Percentiles rank a stretch among this genome's conserved stretches.
Evolutionary conservation across 2,888 invertebrate genomes (phyloP).

Genomic region (Coremacera marginata): DNA sequence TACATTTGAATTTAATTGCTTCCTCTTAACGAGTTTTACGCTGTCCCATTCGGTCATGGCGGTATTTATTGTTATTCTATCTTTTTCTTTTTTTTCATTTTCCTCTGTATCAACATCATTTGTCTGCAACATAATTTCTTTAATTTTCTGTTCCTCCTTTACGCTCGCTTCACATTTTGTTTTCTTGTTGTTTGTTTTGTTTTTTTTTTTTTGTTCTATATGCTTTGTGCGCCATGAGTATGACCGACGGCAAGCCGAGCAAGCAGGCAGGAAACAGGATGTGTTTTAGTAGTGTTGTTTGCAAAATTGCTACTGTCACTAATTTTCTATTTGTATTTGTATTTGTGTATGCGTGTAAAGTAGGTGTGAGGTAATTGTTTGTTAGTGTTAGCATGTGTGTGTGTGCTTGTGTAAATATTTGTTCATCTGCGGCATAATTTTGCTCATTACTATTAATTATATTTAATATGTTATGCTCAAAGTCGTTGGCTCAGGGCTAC

Average conservation of each 20-base stretch:
- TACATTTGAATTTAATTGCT: slow-evolving; percentile 55
- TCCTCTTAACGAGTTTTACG: slow-evolving; percentile 41
- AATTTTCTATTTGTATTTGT: background rate
- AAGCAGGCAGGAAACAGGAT: slow-evolving; percentile 1
- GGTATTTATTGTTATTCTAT: background rate
- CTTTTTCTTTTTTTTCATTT: background rate
- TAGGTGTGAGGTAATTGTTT: too few relatives aligned
- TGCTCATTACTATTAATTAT: too few relatives aligned
- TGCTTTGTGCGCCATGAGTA: background rate
- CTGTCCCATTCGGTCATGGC: slow-evolving; percentile 3
- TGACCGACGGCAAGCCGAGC: background rate
- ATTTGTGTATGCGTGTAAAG: background rate
- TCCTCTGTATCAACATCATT: background rate
- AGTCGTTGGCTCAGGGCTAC: too few relatives aligned
- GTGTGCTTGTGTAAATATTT: too few relatives aligned
- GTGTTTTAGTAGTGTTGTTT: slow-evolving; percentile 10
- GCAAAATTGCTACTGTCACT: background rate
- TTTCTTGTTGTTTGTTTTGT: background rate
- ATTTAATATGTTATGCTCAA: too few relatives aligned
- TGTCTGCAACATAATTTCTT: slow-evolving; percentile 9
- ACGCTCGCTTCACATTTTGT: background rate
- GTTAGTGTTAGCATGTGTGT: too few relatives aligned
- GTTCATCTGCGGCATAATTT: too few relatives aligned
- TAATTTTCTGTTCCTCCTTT: slow-evolving; percentile 6
- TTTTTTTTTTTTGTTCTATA: background rate